Base-by-base conservation (phyloP, 2,797 vertebrate genomes). In the Rhinoraja longicauda region DNA sequence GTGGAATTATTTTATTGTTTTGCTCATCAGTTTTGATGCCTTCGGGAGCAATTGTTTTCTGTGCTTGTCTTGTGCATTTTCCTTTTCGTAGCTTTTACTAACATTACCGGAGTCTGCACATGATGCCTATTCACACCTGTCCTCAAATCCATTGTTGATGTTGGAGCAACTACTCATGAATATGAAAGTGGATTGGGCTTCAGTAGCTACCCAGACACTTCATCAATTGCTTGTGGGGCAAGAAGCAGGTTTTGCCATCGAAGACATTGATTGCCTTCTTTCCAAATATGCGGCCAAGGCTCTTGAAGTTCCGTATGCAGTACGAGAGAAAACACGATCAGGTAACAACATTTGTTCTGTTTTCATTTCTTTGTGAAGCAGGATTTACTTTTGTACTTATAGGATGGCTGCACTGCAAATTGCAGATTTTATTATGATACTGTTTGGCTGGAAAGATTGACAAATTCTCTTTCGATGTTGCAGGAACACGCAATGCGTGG, bases 131-230 rank as follows among this genome's bases (percentile, higher is more conserved):
- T 97, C 97, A 95, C 97, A 98, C 39, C 95, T 99, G 93, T 97
- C 98, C 86, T 98, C 97, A 0, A 97, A 96, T 91, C 99, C 99
- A 0, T 94, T 99, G 94, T 97, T 99, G 93, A 97, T 99, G 98
- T 95, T 99, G 75, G 99, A 99, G 94, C 99, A 99, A 96, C 96
- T 99, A 29, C 95, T 99, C 94, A 99, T 99, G 98, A 99, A 99
- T 94, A 97, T 99, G 95, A 99, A 99, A 95, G 98, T 99, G 94
- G 98, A 99, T 84, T 99, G 99, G 98, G 97, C 96, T 6, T 96
- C 97, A 0, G 93, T 96, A 0, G 98, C 97, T 0, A 96, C 99
- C 92, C 95, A 95, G 73, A 98, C 97, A 0, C 96, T 99, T 84
- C 96, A 96, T 77, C 96, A 96, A 29, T 96, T 98, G 70, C 95